phyloP scores from a whole-genome alignment of 2,888 invertebrate species.

The Ctenicera cuprea region DNA sequence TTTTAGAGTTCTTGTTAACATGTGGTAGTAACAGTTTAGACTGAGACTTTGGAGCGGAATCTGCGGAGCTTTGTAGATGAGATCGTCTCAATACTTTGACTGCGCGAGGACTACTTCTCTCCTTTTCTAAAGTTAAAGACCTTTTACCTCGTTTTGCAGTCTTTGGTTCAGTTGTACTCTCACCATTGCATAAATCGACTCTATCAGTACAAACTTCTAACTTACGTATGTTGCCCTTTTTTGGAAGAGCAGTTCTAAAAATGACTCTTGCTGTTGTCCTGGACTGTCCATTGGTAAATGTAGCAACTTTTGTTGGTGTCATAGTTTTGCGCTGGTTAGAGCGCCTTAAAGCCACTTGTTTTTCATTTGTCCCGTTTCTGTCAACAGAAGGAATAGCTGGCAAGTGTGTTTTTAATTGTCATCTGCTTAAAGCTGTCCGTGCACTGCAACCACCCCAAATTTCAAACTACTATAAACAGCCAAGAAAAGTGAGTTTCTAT shows the following conservation, averaged over 20 bases:
- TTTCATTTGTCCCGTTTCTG: slow-evolving; percentile 67
- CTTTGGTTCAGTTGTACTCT: slow-evolving; percentile 58
- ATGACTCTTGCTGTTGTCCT: slow-evolving; percentile 25
- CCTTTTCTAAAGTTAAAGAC: slow-evolving; percentile 67
- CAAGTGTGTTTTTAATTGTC: slow-evolving; percentile 61
- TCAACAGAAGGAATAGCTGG: slow-evolving; percentile 65
- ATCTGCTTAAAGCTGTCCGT: slow-evolving; percentile 62
- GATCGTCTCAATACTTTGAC: slow-evolving; percentile 68
- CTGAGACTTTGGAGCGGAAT: slow-evolving; percentile 48
- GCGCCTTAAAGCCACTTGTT: slow-evolving; percentile 58
- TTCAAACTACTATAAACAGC: slow-evolving; percentile 56
- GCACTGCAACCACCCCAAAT: slow-evolving; percentile 62
- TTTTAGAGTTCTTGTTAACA: slow-evolving; percentile 54
- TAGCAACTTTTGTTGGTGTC: slow-evolving; percentile 31
- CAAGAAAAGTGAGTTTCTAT: slow-evolving; percentile 39
- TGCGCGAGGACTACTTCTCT: slow-evolving; percentile 67
- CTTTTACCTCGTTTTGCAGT: slow-evolving; percentile 67
- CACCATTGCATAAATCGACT: slow-evolving; percentile 46
- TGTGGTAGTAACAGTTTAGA: slow-evolving; percentile 58
- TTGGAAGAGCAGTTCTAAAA: slow-evolving; percentile 44
- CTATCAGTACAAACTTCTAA: slow-evolving; percentile 43
- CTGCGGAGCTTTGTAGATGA: slow-evolving; percentile 55
- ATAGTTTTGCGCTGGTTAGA: slow-evolving; percentile 62
- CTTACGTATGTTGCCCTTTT: slow-evolving; percentile 28
- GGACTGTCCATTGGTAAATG: slow-evolving; percentile 8